A percentile compares a stretch with the other conserved stretches of the same genome.
These are phyloP conservation scores for Myanophis thanlyinensis DNA, from an alignment of 2,113 vertebrate species.

Conservation along the genomic window DNA sequence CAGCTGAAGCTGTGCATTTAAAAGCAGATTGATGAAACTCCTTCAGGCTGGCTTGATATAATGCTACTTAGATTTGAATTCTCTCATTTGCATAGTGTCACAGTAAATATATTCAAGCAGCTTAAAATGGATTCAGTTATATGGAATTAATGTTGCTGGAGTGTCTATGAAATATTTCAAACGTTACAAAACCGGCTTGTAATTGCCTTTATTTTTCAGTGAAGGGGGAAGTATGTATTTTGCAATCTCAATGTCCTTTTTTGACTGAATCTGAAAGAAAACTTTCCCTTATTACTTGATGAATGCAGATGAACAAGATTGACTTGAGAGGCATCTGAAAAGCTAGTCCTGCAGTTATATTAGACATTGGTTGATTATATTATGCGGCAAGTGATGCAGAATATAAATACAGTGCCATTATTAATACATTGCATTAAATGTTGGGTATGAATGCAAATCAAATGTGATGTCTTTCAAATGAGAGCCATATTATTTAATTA, in stretches of 20 bases:
- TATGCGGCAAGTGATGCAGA: not conserved
- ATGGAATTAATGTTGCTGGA: slow-evolving; percentile 11
- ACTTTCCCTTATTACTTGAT: not conserved
- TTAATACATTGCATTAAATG: not conserved
- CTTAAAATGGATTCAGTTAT: slow-evolving; percentile 3
- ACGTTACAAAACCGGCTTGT: slow-evolving; percentile 1
- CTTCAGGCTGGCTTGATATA: not conserved
- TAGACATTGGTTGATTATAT: not conserved
- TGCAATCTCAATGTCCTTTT: not conserved
- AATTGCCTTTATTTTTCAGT: slow-evolving; percentile 5
- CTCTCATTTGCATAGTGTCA: not conserved
- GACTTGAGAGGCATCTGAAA: not conserved
- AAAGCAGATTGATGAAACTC: not conserved
- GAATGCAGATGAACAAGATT: not conserved
- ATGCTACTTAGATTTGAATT: not conserved
- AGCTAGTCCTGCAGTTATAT: not conserved
- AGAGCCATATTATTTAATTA: not conserved
- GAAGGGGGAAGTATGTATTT: not conserved
- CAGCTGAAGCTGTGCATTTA: not conserved
- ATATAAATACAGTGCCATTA: not conserved
- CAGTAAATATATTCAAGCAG: not conserved
- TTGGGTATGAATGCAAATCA: not conserved
- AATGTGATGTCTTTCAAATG: not conserved
- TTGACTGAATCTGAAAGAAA: not conserved
- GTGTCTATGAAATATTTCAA: slow-evolving; percentile 27